Evolutionary conservation across 1,140 invertebrate genomes (phyloP), one percentile per base, ranked within the genome.

Genomic region (Drosophila melanica): DNA sequence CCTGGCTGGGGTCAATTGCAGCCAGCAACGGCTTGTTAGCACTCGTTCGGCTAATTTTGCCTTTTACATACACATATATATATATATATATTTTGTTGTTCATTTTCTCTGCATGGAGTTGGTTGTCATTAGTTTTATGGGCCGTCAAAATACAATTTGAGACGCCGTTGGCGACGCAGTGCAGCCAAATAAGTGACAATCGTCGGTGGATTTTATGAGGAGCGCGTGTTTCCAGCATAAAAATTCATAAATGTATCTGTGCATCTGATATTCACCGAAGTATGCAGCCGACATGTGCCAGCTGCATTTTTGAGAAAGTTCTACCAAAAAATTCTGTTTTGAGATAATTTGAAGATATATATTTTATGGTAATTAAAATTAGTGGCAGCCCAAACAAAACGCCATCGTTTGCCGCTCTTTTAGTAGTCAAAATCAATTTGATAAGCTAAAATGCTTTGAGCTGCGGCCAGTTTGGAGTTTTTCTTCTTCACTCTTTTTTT

Each of bases 241-340:
- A 70, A 82, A 79, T 87, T 77, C 86, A 86, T 86, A 86, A 87
- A 81, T 84, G 63, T 84, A 87, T 87, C 69, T 86, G 75, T 65
- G n/a, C 4, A 6, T 27, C 27, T 4, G 6, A 27, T 27, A 27
- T 27, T 27, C 27, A 27, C 5, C 27, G 4, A 27, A 27, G 23
- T 27, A 77, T 67, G 45, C 67, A 66, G 8, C 35, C 42, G 20
- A 35, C 58, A 39, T 74, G 76, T 64, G 75, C 66, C 66, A 51
- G 62, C 57, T 71, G 65, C 73, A 76, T 63, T 59, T 72, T 79
- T 78, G 71, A 44, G 75, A 85, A 81, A 87, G 74, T 86, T 85
- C 81, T 75, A 47, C 27, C 39, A 65, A 42, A 50, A 50, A 35
- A 35, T 10, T 35, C 57, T 65, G 33, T 45, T 4, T 27, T 7